Evolutionary conservation across 1,140 invertebrate species (phyloP).

Genomic region (Andrena cerasifolii): DNA sequence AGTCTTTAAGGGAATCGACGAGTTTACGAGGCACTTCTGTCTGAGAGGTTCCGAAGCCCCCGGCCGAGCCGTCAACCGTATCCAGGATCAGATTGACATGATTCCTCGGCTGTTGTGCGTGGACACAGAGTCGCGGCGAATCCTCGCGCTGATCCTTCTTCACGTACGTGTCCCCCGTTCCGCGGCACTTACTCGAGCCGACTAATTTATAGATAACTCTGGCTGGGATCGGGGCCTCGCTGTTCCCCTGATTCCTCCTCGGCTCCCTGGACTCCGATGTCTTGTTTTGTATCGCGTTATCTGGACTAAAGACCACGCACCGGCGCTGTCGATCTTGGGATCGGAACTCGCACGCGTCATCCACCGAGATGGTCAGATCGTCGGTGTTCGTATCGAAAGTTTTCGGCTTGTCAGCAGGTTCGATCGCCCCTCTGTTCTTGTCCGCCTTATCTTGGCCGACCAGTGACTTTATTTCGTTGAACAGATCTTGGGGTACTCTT

Average conservation of each 20-base stretch:
- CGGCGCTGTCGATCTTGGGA: not conserved
- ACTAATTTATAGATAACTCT: constrained; percentile 23
- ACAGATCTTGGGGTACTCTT: not conserved
- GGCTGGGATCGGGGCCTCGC: not conserved
- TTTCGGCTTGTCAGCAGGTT: not conserved
- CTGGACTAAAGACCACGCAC: not conserved
- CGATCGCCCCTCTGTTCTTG: not conserved
- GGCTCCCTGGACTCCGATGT: not conserved
- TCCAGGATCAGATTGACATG: constrained; percentile 8
- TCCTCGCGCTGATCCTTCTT: constrained; percentile 12
- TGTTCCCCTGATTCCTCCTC: constrained; percentile 7
- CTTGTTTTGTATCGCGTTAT: not conserved
- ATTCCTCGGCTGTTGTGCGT: not conserved
- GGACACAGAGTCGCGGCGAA: constrained; percentile 6
- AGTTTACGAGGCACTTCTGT: constrained; percentile 45
- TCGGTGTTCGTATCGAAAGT: not conserved
- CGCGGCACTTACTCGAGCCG: not conserved
- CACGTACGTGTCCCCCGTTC: not conserved
- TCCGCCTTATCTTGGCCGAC: not conserved
- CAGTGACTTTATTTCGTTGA: not conserved
- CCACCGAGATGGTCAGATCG: not conserved
- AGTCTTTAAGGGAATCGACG: constrained; percentile 37
- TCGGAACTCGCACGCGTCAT: not conserved
- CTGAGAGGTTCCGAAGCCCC: not conserved
- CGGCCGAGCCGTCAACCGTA: not conserved